These are phyloP conservation scores for Ectropis grisescens DNA, from an alignment of 1,140 invertebrate genomes.

Conservation along the genomic window DNA sequence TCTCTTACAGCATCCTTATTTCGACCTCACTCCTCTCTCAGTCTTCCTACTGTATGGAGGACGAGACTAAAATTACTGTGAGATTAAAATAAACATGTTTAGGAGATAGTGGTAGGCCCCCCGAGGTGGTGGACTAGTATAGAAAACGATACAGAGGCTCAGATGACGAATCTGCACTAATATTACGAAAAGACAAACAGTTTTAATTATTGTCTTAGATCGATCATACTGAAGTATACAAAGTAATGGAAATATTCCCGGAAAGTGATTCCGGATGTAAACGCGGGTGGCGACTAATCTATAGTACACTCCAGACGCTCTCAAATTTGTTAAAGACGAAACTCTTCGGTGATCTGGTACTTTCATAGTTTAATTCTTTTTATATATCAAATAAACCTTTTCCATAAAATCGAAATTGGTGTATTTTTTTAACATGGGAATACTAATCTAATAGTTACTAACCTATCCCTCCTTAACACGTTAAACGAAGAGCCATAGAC, in stretches of 20 bases:
- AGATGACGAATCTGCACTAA: constrained; percentile 7
- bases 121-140: constrained; percentile 46
- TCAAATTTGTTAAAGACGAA: constrained; percentile 12
- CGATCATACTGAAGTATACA: too few species aligned
- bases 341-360: constrained; percentile 54
- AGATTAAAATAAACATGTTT: too few species aligned
- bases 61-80: too few species aligned
- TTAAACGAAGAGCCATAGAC: constrained; percentile 16
- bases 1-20: too few species aligned
- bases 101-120: too few species aligned
- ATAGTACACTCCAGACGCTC: neutral
- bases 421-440: constrained; percentile 68
- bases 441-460: constrained; percentile 62
- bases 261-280: too few species aligned
- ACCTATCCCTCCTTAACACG: constrained; percentile 42
- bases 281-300: too few species aligned
- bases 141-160: constrained; percentile 14
- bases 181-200: too few species aligned
- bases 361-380: constrained; percentile 50
- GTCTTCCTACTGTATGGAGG: too few species aligned
- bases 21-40: too few species aligned
- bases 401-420: constrained; percentile 65
- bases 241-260: too few species aligned
- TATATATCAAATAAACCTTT: constrained; percentile 68
- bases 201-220: too few species aligned